Evolutionary conservation across 2,888 invertebrate species (phyloP), one percentile per base, ranked within the genome.

Genomic region (Sarcophaga subvicina): DNA sequence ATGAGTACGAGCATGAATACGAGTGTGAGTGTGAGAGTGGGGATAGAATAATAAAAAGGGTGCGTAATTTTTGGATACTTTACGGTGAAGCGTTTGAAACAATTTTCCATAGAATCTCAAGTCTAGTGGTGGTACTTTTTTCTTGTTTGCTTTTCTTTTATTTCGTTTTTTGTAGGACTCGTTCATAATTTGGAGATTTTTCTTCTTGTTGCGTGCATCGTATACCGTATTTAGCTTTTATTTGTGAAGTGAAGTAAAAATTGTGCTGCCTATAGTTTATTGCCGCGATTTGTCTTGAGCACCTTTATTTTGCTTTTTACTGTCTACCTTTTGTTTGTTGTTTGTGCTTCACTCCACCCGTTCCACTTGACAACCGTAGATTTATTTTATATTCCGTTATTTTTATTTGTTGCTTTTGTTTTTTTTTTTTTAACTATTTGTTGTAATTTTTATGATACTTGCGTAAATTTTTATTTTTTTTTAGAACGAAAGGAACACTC

Each of bases 271-370:
- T 87, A 84, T 84, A 87, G 88, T 88, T 88, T 88, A 88, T 88
- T 88, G 82, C 88, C 81, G 85, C 88, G 87, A 87, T 85, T 87
- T 87, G 87, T 88, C 88, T 85, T 85, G 70, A 77, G 84, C 75
- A 85, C 80, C 73, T 80, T 81, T 62, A 64, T 75, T 27, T 27
- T 22, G 70, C 77, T 81, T 62, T 70, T 75, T 27, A 45, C 37
- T 59, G 78, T 47, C 47, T 47, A 64, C 20, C 64, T 66, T 70
- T 80, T 59, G n/a, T 37, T 45, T 63, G 47, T 45, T 69, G 22
- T 25, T 59, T 17, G 72, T 62, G 14, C 3, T n/a, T 45, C n/a
- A n/a, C 25, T 12, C 25, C 49, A 12, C 11, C 49, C 14, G 49
- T 49, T 14, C 37, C 5, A 14, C 47, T 49, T 8, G 47, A 25